Conservation (phyloP, 2,113 vertebrate genomes). For the Micromys minutus region DNA sequence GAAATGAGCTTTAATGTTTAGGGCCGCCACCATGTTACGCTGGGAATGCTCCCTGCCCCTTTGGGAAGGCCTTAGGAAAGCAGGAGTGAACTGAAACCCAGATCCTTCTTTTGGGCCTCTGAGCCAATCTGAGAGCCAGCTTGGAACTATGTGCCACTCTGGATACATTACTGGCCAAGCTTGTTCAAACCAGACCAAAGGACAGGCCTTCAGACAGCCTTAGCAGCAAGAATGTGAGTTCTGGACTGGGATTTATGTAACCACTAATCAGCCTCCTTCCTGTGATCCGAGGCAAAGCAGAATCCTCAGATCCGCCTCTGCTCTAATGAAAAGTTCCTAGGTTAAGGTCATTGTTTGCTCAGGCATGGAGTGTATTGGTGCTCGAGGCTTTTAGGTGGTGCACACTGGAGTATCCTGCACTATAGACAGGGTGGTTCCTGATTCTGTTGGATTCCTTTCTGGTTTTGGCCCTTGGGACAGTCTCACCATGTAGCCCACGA, state of each 20-base stretch:
- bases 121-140: not conserved
- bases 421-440: not conserved
- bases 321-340: not conserved
- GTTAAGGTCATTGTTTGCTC: not conserved
- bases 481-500: not conserved
- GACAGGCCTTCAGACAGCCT: not conserved
- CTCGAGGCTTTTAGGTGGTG: not conserved
- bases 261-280: not conserved
- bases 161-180: not conserved
- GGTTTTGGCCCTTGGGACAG: not conserved
- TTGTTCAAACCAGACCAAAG: not conserved
- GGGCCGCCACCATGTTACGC: not conserved
- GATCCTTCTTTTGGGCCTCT: not conserved
- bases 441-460: too few species aligned
- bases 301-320: not conserved
- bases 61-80: slow-evolving; percentile 3
- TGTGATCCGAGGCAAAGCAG: not conserved
- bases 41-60: not conserved
- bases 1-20: slow-evolving; percentile 78
- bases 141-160: not conserved
- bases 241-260: not conserved
- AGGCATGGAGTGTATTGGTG: not conserved
- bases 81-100: not conserved
- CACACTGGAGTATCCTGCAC: not conserved
- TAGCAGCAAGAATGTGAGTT: too few species aligned